Evolutionary conservation across 2,888 invertebrate genomes (phyloP), one percentile per base, ranked within the genome.

Genomic region (Oxystoma pomonae): DNA sequence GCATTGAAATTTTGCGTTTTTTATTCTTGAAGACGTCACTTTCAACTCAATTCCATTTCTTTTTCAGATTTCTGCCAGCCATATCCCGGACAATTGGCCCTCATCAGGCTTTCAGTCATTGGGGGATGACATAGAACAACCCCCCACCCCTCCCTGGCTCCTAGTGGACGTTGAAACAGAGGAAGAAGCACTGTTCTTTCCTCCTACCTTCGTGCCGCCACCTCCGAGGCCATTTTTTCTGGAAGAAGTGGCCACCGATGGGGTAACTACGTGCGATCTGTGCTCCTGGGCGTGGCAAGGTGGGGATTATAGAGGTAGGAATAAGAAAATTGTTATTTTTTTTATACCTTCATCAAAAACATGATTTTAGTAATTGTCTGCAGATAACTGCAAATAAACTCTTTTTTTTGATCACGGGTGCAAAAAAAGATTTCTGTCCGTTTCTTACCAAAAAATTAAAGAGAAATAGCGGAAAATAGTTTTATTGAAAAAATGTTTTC

Each of bases 201-300:
- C 65, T 16, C 53, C 53, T 20, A 19, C 17, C 72, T 87, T 87
- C 77, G 85, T 88, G 70, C 87, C 87, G 67, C 88, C 88, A 65
- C 89, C 88, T 63, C 89, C 89, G 35, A 81, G 87, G 71, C 86
- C 87, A 61, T 83, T 87, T 58, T 86, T 85, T 76, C 81, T 88
- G 68, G 87, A 88, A 74, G 86, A 87, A 68, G 84, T 84, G 70
- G 82, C 84, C 69, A 83, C 87, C 65, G 88, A 89, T 78, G 89
- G 88, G 65, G 83, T 88, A 70, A 89, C 89, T 74, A 88, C 88
- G 75, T 89, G 89, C 80, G 89, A 89, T 81, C 83, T 89, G 70
- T 89, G 89, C 78, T 84, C 88, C 71, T 89, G 89, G 89, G 89
- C 89, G 72, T 86, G 86, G 84, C 85, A 85, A 75, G 81, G 81